phyloP scores from a whole-genome alignment of 2,888 invertebrate genomes.

The Lordiphosa fenestrarum region DNA sequence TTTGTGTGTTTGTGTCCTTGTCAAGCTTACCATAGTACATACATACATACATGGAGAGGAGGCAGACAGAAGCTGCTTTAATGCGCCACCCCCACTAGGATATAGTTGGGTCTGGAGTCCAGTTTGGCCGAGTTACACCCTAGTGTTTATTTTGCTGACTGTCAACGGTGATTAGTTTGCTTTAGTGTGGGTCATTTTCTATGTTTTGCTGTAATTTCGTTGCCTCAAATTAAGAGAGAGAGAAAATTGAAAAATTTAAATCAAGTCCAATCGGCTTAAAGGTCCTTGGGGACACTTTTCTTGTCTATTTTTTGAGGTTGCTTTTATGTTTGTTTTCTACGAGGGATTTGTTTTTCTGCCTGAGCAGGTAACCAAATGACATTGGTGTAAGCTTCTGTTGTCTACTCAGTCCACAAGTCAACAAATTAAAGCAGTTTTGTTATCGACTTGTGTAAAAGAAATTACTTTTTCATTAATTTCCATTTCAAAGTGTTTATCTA shows the following conservation, averaged over 20 bases:
- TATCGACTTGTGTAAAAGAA: not conserved
- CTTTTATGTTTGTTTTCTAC: conserved; percentile 9
- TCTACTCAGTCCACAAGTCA: conserved; percentile 5
- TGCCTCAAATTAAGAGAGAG: not conserved
- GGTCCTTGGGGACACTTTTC: conserved; percentile 28
- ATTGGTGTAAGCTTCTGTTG: conserved; percentile 1
- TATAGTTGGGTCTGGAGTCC: conserved; percentile 38
- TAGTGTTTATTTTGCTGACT: conserved; percentile 38
- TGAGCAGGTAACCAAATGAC: not conserved
- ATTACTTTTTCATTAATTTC: too few relatives aligned
- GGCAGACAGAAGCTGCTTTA: conserved; percentile 9
- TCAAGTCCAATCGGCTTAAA: conserved; percentile 47
- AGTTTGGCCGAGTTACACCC: conserved; percentile 12
- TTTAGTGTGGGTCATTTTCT: conserved; percentile 33
- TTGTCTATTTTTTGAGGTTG: conserved; percentile 36
- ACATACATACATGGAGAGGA: too few relatives aligned
- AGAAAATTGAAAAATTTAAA: conserved; percentile 51
- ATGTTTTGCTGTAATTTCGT: conserved; percentile 16
- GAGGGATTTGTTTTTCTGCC: conserved; percentile 6
- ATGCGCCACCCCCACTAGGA: conserved; percentile 40
- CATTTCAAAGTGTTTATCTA: too few relatives aligned
- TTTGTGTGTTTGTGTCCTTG: conserved; percentile 17
- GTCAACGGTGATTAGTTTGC: conserved; percentile 69
- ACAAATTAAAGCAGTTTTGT: conserved; percentile 3
- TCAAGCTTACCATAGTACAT: not conserved